Percentiles rank a stretch among this genome's conserved stretches.
Conservation (phyloP, 2,113 vertebrate species). For the Perca flavescens region DNA sequence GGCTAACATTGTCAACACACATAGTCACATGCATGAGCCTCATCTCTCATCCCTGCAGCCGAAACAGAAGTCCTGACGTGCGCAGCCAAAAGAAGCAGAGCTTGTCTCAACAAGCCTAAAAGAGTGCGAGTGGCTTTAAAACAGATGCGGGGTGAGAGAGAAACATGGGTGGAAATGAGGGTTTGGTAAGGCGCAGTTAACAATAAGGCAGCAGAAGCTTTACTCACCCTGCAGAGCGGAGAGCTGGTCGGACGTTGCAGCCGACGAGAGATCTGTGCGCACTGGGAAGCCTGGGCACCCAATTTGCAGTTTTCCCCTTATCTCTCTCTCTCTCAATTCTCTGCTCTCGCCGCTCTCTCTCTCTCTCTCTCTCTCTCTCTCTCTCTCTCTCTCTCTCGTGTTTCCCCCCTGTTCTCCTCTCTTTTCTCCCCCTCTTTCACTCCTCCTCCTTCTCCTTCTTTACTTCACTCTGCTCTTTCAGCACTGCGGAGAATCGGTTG, state of each 20-base stretch:
- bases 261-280: conserved; percentile 63
- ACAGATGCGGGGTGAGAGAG: background rate
- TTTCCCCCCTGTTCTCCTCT: conserved; percentile 40
- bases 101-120: conserved; percentile 17
- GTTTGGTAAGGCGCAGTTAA: background rate
- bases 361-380: conserved; percentile 18
- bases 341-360: conserved; percentile 10
- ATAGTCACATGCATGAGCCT: conserved; percentile 4
- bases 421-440: conserved; percentile 38
- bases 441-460: conserved; percentile 61
- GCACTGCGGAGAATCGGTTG: conserved; percentile 83
- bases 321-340: conserved; percentile 15
- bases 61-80: conserved; percentile 47
- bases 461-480: conserved; percentile 71
- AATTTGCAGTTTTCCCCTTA: conserved; percentile 61
- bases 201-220: conserved; percentile 16
- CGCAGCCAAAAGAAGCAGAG: conserved; percentile 28
- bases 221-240: conserved; percentile 75
- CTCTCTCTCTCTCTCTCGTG: conserved; percentile 16
- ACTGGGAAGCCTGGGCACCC: conserved; percentile 65
- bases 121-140: conserved; percentile 22
- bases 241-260: conserved; percentile 66
- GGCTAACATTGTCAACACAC: conserved; percentile 17
- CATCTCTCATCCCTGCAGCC: conserved; percentile 15
- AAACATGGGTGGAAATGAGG: background rate